Evolutionary conservation across 1,140 invertebrate species (phyloP), one percentile per base, ranked within the genome.

Genomic region (Dendrolimus punctatus): DNA sequence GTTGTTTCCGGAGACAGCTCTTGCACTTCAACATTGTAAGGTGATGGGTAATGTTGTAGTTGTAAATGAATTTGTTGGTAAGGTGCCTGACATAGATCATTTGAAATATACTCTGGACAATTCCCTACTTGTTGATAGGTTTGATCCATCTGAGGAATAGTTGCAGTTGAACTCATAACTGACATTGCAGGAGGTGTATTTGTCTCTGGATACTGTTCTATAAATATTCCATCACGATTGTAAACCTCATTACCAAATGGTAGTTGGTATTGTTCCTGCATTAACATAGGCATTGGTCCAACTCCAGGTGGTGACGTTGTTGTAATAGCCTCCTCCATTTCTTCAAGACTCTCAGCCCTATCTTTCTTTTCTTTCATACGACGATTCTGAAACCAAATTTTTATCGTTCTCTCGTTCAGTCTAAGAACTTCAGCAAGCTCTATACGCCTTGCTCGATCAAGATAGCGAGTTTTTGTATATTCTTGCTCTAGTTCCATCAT

Each of bases 321-420:
- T 9, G 69, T 74, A 9, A 62, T 71, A 0, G 58, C 50, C 3
- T 71, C 68, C 56, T 77, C 71, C 6, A 53, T 63, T 5, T 75
- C 72, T 53, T 76, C 72, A 6, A 64, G 9, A 54, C 38, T 54
- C 36, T 63, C 63, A n/a, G 57, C 43, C 40, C 60, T 66, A 37
- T 97, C 95, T 74, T 98, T 98, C 89, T 99, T 99, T 73, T 98
- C 91, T 85, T 98, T 98, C 97, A 98, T 99, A 64, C 97, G 90
- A 40, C 97, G 90, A 82, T 98, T 98, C 84, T 98, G 96, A 86
- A 98, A 98, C 96, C 96, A 98, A 70, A 98, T 98, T 88, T 98
- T 98, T 66, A 98, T 97, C 80, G 98, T 96, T 47, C 96, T 90
- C 81, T 98, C 96, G 45, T 96, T 97, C 8, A 98, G 89, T 70